Percentiles rank a stretch among this genome's conserved stretches.
Evolutionary conservation across 2,113 vertebrate genomes (phyloP).

Genomic region (Neomonachus schauinslandi): DNA sequence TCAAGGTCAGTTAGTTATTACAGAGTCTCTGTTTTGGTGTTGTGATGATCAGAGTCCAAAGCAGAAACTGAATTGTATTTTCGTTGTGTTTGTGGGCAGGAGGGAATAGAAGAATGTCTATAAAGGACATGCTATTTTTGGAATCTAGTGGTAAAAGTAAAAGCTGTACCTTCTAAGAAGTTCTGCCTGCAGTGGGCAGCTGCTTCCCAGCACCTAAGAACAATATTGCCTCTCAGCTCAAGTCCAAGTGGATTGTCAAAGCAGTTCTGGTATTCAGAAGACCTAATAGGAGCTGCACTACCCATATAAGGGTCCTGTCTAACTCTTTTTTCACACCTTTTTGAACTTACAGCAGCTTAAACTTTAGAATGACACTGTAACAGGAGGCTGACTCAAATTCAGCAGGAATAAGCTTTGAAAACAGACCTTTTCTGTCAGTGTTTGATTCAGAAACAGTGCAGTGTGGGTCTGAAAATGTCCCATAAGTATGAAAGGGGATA

Average conservation of each 20-base stretch:
- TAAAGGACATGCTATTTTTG: neutral
- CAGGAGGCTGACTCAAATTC: constrained; percentile 32
- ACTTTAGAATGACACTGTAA: constrained; percentile 17
- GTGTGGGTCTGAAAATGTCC: neutral
- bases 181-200: neutral
- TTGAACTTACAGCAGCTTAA: constrained; percentile 17
- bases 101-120: neutral
- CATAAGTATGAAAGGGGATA: neutral
- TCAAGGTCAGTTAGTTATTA: neutral
- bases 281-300: neutral
- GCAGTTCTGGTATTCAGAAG: neutral
- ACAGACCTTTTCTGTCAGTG: neutral
- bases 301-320: neutral
- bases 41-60: neutral
- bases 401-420: constrained; percentile 52
- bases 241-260: neutral
- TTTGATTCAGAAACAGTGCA: constrained; percentile 25
- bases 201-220: neutral
- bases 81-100: neutral
- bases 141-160: neutral
- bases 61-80: neutral
- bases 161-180: neutral
- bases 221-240: neutral
- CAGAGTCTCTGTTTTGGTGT: neutral
- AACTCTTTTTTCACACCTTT: neutral